phyloP scores from a whole-genome alignment of 2,797 vertebrate genomes.

The Denticeps clupeoides region DNA sequence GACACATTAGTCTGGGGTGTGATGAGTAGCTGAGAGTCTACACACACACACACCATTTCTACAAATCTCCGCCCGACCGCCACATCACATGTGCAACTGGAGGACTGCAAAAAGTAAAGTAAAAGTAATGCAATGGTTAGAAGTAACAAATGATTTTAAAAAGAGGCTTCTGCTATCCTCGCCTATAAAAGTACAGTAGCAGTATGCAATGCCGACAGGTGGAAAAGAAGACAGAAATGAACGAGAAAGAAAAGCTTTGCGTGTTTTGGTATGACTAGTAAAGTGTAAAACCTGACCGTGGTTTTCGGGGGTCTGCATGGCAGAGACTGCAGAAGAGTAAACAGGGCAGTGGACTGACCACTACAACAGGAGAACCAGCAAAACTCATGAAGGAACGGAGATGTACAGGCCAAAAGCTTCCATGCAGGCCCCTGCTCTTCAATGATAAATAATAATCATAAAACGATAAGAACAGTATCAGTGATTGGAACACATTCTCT shows the following conservation, averaged over 20 bases:
- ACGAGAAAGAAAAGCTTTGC: conserved; percentile 31
- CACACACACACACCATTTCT: background rate
- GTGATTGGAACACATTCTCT: conserved; percentile 50
- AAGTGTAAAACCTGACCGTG: too few species aligned
- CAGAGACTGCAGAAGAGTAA: too few species aligned
- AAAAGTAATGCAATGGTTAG: conserved; percentile 29
- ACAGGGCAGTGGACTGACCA: background rate
- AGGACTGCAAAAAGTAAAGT: conserved; percentile 21
- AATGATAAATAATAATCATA: conserved; percentile 31
- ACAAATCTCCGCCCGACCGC: conserved; percentile 12
- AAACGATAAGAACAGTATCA: conserved; percentile 39
- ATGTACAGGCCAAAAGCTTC: conserved; percentile 36
- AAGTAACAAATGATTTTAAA: conserved; percentile 63
- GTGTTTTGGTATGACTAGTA: too few species aligned
- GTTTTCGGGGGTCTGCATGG: conserved; percentile 5
- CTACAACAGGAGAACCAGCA: background rate
- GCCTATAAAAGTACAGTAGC: conserved; percentile 67
- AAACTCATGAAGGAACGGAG: conserved; percentile 36
- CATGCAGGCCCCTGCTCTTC: conserved; percentile 41
- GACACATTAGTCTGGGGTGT: conserved; percentile 17
- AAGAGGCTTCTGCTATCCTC: conserved; percentile 48
- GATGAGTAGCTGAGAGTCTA: too few species aligned
- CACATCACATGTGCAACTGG: conserved; percentile 28
- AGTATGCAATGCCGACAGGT: conserved; percentile 50
- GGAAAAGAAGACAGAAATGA: conserved; percentile 16